Conservation (phyloP, 2,113 vertebrate species). For the Sebastes fasciatus region DNA sequence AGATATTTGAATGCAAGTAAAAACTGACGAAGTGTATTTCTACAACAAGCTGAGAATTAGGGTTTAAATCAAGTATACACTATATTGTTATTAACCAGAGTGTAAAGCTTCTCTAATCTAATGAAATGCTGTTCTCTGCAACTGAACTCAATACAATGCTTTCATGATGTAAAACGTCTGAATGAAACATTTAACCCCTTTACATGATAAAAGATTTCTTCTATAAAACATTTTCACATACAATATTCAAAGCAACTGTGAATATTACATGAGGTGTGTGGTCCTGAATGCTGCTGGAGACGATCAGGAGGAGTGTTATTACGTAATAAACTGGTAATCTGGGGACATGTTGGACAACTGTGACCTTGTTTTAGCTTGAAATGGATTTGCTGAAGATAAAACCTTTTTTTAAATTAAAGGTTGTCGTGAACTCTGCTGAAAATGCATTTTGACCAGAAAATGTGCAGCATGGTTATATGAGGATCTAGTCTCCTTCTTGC, state of each 20-base stretch:
- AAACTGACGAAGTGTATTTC: neutral
- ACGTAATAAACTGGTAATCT: neutral
- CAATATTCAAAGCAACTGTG: neutral
- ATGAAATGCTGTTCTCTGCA: neutral
- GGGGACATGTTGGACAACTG: neutral
- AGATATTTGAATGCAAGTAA: neutral
- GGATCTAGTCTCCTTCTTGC: neutral
- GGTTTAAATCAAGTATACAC: neutral
- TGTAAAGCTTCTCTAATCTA: neutral
- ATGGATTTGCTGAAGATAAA: neutral
- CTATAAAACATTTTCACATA: neutral
- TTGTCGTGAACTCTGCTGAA: neutral
- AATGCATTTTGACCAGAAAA: neutral
- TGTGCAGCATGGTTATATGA: neutral
- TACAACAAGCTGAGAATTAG: neutral
- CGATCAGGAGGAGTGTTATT: neutral
- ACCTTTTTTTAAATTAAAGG: neutral
- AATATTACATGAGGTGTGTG: neutral
- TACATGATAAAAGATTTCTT: neutral
- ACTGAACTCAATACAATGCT: neutral
- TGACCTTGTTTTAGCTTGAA: neutral
- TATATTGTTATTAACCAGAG: neutral
- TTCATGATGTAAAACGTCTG: neutral
- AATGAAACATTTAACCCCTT: neutral
- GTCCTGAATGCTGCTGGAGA: neutral